These are phyloP conservation scores for Agriotes lineatus DNA, from an alignment of 2,888 invertebrate genomes.

Conservation along the genomic window DNA sequence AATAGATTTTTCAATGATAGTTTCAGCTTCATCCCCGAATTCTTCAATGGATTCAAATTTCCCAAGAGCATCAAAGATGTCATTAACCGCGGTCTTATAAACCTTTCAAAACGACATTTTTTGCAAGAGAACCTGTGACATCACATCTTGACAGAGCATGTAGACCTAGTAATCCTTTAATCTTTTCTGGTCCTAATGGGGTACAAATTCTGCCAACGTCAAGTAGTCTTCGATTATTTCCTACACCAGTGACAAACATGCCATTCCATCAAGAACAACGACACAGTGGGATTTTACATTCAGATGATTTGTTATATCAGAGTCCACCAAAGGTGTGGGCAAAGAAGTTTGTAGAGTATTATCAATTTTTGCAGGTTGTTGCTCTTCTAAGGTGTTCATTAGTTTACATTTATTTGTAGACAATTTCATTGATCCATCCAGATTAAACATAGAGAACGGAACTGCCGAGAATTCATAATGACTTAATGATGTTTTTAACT, in stretches of 20 bases:
- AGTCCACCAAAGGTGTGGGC: too few species aligned
- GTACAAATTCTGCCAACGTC: conserved; percentile 4
- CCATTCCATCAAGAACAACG: too few species aligned
- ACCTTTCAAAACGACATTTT: not conserved
- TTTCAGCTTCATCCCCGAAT: not conserved
- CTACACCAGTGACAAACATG: not conserved
- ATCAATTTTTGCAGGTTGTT: too few species aligned
- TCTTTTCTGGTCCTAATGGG: conserved; percentile 6
- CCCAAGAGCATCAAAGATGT: conserved; percentile 3
- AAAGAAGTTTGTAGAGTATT: too few species aligned
- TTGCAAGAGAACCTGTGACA: conserved; percentile 3
- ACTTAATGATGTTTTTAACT: not conserved
- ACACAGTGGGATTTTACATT: too few species aligned
- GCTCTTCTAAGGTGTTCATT: too few species aligned
- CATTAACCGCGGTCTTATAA: not conserved
- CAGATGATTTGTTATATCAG: too few species aligned
- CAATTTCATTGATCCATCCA: too few species aligned
- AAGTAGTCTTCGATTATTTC: conserved; percentile 2
- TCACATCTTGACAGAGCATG: not conserved
- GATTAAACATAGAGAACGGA: not conserved
- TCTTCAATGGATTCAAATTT: not conserved
- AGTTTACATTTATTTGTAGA: too few species aligned
- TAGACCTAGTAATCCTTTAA: conserved; percentile 6
- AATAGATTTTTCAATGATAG: not conserved
- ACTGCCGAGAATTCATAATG: not conserved